Conservation (phyloP, 2,113 vertebrate genomes). For the Riparia riparia region DNA sequence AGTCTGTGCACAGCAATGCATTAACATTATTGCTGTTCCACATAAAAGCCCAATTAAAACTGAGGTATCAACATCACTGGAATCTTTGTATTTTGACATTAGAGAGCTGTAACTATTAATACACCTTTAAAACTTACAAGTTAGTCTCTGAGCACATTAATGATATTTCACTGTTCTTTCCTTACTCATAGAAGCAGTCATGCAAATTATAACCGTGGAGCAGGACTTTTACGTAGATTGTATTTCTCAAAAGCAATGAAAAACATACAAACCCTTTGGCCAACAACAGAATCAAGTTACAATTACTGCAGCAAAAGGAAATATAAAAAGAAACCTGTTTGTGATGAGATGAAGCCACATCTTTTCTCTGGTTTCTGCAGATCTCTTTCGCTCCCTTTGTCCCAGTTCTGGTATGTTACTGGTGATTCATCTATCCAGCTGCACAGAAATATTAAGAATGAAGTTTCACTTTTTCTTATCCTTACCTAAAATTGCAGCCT, state of each 20-base stretch:
- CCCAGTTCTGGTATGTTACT: slow-evolving; percentile 88
- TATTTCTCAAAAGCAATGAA: neutral
- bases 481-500: neutral
- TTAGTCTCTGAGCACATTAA: neutral
- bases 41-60: neutral
- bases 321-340: slow-evolving; percentile 80
- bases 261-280: neutral
- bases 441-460: slow-evolving; percentile 50
- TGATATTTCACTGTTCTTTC: neutral
- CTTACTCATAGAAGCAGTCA: neutral
- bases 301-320: neutral
- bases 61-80: neutral
- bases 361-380: slow-evolving; percentile 42
- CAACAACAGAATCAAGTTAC: neutral
- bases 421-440: slow-evolving; percentile 88
- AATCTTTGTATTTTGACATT: neutral
- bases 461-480: neutral
- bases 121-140: neutral
- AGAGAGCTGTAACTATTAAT: neutral
- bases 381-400: slow-evolving; percentile 29
- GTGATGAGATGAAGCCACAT: slow-evolving; percentile 88
- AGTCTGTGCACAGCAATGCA: neutral
- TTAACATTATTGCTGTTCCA: neutral
- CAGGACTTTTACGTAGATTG: neutral
- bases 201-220: neutral